Evolutionary conservation across 2,113 vertebrate genomes (phyloP).

Genomic region (Drymodes brunneopygia): DNA sequence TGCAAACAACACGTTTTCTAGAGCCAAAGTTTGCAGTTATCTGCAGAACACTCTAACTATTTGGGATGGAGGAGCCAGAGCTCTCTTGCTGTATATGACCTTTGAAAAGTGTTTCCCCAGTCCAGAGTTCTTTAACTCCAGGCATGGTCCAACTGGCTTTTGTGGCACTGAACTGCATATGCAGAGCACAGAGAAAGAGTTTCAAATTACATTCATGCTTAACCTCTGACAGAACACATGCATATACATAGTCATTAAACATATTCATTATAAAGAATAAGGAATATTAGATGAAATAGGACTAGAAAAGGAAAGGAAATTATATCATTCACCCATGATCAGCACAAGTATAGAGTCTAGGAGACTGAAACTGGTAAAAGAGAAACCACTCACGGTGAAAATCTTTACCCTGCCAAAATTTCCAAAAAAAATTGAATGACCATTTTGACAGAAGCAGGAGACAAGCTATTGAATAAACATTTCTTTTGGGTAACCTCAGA

Average conservation of each 20-base stretch:
- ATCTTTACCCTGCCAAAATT: background rate
- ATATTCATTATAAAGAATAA: background rate
- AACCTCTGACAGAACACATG: background rate
- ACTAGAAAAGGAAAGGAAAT: background rate
- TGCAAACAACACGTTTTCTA: background rate
- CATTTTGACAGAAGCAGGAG: background rate
- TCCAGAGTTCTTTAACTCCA: background rate
- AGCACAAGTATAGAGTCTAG: background rate
- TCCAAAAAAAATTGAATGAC: background rate
- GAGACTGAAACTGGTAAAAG: background rate
- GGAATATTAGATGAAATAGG: background rate
- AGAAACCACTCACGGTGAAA: background rate
- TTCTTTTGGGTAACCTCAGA: background rate
- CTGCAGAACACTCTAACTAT: background rate
- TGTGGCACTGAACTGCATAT: background rate
- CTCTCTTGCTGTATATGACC: background rate
- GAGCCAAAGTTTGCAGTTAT: background rate
- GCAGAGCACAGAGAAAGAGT: background rate
- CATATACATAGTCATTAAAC: background rate
- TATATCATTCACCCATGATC: background rate
- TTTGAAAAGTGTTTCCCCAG: background rate
- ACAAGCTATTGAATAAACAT: background rate
- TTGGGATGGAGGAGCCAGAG: background rate
- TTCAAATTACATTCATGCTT: background rate
- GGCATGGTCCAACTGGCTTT: background rate